phyloP scores from a whole-genome alignment of 2,797 vertebrate genomes.

The Jordanella pulchra region DNA sequence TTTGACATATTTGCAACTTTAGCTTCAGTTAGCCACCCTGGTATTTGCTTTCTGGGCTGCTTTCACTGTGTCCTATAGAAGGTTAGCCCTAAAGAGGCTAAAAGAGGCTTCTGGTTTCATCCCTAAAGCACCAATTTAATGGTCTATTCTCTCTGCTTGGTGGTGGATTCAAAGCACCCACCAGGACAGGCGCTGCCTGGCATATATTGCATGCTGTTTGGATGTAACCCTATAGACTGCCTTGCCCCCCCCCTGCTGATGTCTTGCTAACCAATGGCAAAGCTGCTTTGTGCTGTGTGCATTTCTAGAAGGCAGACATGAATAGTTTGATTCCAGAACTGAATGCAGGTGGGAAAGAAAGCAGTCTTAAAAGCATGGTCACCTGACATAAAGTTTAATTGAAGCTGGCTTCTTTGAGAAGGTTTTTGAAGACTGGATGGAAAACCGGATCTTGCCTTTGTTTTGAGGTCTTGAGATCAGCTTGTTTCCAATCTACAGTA shows the following conservation, averaged over 20 bases:
- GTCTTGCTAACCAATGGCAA: slow-evolving; percentile 36
- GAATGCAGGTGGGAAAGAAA: slow-evolving; percentile 25
- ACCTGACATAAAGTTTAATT: slow-evolving; percentile 54
- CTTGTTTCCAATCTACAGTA: slow-evolving; percentile 22
- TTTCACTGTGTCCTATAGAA: slow-evolving; percentile 34
- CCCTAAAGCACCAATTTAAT: slow-evolving; percentile 63
- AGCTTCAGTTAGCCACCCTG: slow-evolving; percentile 23
- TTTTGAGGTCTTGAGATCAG: slow-evolving; percentile 33
- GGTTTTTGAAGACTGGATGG: slow-evolving; percentile 27
- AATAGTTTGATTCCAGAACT: slow-evolving; percentile 24
- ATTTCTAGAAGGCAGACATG: slow-evolving; percentile 10
- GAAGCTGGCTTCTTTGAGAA: slow-evolving; percentile 35
- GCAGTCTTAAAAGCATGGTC: slow-evolving; percentile 42
- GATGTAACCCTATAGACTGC: slow-evolving; percentile 34
- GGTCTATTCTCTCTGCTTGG: slow-evolving; percentile 44
- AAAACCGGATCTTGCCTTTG: slow-evolving; percentile 25
- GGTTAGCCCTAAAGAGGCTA: slow-evolving; percentile 41
- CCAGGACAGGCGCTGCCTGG: slow-evolving; percentile 40
- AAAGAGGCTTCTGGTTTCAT: slow-evolving; percentile 54
- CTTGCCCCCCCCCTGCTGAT: slow-evolving; percentile 53
- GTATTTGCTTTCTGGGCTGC: slow-evolving; percentile 40
- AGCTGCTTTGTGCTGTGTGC: slow-evolving; percentile 4
- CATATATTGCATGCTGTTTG: slow-evolving; percentile 31
- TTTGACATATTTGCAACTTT: slow-evolving; percentile 47
- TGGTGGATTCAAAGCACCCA: slow-evolving; percentile 33